A percentile compares a stretch with the other conserved stretches of the same genome.
phyloP scores from a whole-genome alignment of 2,113 vertebrate genomes.

The Lagenorhynchus albirostris region DNA sequence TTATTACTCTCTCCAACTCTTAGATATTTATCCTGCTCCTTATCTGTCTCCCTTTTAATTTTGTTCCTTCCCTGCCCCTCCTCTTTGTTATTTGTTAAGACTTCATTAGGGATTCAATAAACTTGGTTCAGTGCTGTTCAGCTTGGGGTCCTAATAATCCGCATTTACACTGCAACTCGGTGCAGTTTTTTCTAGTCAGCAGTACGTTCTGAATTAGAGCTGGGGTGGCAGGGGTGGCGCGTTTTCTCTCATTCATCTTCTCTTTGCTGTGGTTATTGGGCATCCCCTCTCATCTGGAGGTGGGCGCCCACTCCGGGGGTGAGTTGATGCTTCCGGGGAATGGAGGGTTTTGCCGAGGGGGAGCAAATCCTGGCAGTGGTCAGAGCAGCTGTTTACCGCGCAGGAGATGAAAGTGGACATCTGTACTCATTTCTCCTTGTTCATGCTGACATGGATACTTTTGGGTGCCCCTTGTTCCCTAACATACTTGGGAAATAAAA shows the following conservation, averaged over 20 bases:
- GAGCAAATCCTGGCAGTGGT: too few relatives aligned
- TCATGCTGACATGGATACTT: rapidly evolving
- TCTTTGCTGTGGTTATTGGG: neutral
- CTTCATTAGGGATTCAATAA: too few relatives aligned
- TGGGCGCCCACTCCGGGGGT: rapidly evolving
- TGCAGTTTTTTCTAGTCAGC: rapidly evolving
- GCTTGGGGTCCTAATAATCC: rapidly evolving
- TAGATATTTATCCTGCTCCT: neutral
- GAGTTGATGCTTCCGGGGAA: neutral
- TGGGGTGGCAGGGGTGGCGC: rapidly evolving
- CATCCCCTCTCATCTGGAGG: too few relatives aligned
- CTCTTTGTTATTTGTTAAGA: neutral
- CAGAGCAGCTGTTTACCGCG: rapidly evolving
- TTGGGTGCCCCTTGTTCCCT: neutral
- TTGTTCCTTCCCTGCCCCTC: neutral
- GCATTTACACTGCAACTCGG: rapidly evolving
- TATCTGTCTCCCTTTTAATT: neutral
- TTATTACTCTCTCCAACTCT: neutral
- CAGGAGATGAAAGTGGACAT: rapidly evolving
- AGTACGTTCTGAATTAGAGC: neutral
- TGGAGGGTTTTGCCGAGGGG: neutral
- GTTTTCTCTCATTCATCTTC: rapidly evolving
- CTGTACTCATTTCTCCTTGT: rapidly evolving
- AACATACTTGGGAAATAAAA: neutral
- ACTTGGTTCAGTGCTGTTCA: neutral